Conservation (phyloP, 2,113 vertebrate species). For the Ranitomeya variabilis region DNA sequence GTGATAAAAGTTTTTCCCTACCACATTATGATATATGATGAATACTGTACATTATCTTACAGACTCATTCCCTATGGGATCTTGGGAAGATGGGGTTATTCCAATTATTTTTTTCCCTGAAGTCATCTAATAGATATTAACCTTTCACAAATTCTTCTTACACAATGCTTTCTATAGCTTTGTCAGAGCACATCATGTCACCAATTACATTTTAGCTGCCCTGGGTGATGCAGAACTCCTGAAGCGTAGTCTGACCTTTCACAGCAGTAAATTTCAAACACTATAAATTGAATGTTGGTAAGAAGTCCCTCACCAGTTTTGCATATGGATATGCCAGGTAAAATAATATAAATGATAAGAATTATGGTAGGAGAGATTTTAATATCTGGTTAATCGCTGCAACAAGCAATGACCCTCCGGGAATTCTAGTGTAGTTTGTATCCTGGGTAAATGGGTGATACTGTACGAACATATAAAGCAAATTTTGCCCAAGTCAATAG, state of each 20-base stretch:
- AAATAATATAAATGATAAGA: neutral
- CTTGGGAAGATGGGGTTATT: neutral
- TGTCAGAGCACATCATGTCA: slow-evolving; percentile 27
- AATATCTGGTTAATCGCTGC: neutral
- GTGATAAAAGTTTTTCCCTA: neutral
- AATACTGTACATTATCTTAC: neutral
- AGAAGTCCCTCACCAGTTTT: slow-evolving; percentile 1
- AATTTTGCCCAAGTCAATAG: neutral
- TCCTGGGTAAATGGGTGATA: neutral
- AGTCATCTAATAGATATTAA: slow-evolving; percentile 21
- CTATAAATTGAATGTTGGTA: slow-evolving; percentile 13
- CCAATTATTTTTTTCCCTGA: slow-evolving; percentile 21
- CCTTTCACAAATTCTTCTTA: slow-evolving; percentile 37
- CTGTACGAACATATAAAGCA: neutral
- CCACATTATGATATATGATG: neutral
- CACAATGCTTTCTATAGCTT: slow-evolving; percentile 32
- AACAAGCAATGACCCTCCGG: neutral
- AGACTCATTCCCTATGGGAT: neutral
- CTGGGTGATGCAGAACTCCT: slow-evolving; percentile 34
- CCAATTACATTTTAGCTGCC: slow-evolving; percentile 49
- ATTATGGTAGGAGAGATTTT: neutral
- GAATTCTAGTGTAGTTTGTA: neutral
- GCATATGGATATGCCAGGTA: neutral
- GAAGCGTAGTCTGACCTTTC: slow-evolving; percentile 48
- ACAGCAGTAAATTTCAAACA: slow-evolving; percentile 36